Percentiles rank a stretch among this genome's conserved stretches.
phyloP scores from a whole-genome alignment of 2,113 vertebrate genomes.

The Dendrocopos noguchii region DNA sequence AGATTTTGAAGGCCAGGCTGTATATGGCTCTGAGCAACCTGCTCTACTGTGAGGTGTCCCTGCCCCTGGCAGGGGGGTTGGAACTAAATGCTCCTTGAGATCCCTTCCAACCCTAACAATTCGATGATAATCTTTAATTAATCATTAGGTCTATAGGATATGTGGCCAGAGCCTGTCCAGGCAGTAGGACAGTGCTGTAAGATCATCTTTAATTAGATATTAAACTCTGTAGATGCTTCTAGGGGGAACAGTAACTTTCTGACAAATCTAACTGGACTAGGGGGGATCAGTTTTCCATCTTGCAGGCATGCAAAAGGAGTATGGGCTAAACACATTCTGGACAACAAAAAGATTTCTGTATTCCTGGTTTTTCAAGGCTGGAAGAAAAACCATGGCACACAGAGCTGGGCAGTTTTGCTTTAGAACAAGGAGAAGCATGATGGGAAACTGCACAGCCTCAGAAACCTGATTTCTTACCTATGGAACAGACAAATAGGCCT shows the following conservation, averaged over 20 bases:
- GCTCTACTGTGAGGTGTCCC: too few species aligned
- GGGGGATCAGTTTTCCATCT: not conserved
- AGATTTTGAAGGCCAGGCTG: too few species aligned
- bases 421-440: accelerated
- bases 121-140: not conserved
- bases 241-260: not conserved
- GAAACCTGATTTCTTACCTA: not conserved
- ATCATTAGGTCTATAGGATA: accelerated
- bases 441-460: not conserved
- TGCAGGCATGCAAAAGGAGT: accelerated
- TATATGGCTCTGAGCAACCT: too few species aligned
- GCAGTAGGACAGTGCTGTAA: not conserved
- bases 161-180: not conserved
- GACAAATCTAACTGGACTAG: accelerated
- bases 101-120: too few species aligned
- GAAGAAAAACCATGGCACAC: not conserved
- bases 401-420: not conserved
- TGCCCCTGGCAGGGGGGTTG: too few species aligned
- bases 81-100: too few species aligned
- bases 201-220: not conserved
- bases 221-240: not conserved
- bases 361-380: not conserved
- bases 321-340: not conserved
- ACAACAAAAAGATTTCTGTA: accelerated
- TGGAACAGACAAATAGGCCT: accelerated